Evolutionary conservation across 53 echinoderm and acorn worm species (phyloP).

Genomic region (Henricia sp.): DNA sequence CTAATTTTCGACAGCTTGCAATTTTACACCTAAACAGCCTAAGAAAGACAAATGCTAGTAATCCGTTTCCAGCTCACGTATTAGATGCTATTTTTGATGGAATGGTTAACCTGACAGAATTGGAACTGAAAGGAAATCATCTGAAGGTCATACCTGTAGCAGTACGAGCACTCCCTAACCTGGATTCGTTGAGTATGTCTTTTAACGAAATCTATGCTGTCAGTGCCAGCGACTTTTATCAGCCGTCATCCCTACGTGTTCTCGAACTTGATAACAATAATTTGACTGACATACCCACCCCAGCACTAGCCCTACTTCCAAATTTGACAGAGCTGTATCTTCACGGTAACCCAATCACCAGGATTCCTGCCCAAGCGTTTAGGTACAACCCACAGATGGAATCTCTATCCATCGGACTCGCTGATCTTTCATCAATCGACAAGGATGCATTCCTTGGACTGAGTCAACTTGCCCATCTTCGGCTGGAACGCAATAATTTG

Average conservation of each 20-base stretch:
- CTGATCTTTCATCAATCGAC: conserved; percentile 12
- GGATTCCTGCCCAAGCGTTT: conserved; percentile 14
- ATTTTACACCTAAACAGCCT: too few species aligned
- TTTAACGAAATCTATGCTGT: conserved; percentile 2
- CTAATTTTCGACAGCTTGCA: too few species aligned
- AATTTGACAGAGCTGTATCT: neutral
- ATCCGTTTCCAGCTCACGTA: neutral
- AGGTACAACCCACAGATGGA: neutral
- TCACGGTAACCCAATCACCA: neutral
- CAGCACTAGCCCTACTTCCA: neutral
- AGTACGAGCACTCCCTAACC: conserved; percentile 4
- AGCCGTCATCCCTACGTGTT: neutral
- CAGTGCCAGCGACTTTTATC: conserved; percentile 6
- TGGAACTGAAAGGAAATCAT: neutral
- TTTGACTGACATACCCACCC: neutral
- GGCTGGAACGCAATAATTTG: conserved; percentile 6
- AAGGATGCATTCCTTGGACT: conserved; percentile 30
- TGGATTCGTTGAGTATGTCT: neutral
- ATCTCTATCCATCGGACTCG: neutral
- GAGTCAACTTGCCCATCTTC: neutral
- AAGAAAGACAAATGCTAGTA: too few species aligned
- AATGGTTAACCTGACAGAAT: neutral
- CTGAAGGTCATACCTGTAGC: neutral
- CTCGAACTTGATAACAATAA: neutral
- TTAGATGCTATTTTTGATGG: conserved; percentile 1